Evolutionary conservation across 23 tunicate genomes (phyloP), one percentile per base, ranked within the genome.

Genomic region (Diplosoma virens): DNA sequence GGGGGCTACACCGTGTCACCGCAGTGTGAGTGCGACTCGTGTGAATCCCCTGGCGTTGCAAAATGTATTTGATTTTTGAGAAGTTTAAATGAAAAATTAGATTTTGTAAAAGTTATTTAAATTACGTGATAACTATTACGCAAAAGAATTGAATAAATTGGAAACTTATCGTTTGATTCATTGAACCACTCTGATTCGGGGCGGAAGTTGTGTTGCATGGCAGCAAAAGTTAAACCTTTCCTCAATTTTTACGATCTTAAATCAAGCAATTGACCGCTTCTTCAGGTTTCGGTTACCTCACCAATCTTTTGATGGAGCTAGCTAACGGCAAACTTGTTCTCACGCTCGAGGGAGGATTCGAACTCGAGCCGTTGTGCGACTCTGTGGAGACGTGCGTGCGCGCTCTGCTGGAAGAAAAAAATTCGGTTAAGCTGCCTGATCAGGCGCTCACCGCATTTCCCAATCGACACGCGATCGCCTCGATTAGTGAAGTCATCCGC

Each of bases 291-390:
- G 84, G 95, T 16, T 88, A 75, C 45, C 65, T 88, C 24, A 88
- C 95, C 25, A 9, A 58, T 1, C 50, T 27, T 17, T 46, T 88
- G 28, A 30, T 64, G 33, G 73, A 88, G 34, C 76, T 88, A 2
- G 95, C 95, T 7, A 66, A 70, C 18, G 95, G 95, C 20, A 88
- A 77, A 41, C 25, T 88, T 23, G 95, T 88, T 46, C 59, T 88
- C 87, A 87, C 56, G 32, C 46, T 88, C 53, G 95, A 88, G 56
- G 95, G 95, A 1, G 95, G 95, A 5, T 88, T 88, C 60, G 95
- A 82, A 47, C 66, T 78, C 1, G 56, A 82, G 14, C 48, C 88
- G 27, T 59, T 88, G 33, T 67, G 84, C 46, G 80, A 88, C 58
- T 82, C 84, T 48, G 48, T 81, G 7, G 95, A 88, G 66, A 73